Evolutionary conservation across 2,797 vertebrate genomes (phyloP), one percentile per base, ranked within the genome.

Genomic region (Pachyuromys duprasi): DNA sequence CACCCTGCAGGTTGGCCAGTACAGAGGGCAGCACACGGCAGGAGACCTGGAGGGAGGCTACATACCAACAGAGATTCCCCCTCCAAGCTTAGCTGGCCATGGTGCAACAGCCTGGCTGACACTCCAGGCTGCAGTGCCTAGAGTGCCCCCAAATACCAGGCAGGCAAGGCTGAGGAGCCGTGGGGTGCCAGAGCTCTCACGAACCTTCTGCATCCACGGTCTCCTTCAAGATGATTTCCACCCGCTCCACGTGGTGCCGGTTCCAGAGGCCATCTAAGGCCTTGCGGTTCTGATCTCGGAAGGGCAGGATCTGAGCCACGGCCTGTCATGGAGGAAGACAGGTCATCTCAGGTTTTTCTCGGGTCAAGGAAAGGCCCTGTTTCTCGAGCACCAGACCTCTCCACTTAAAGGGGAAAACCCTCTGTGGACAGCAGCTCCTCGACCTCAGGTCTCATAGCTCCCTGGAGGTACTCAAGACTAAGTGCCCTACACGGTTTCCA

Each of bases 191-290:
- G 67, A 5, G 31, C 17, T 0, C 75, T 60, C 95, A 97, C 97
- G 28, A 97, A 99, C 99, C 99, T 99, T 99, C 99, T 0, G 99
- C 99, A 96, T 99, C 99, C 92, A 99, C 98, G 0, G 99, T 99
- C 98, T 99, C 99, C 97, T 99, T 99, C 98, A 99, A 57, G 70
- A 99, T 98, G 83, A 99, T 98, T 98, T 99, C 99, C 96, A 99
- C 99, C 97, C 99, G 99, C 88, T 99, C 99, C 39, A 99, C 99
- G 0, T 99, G 99, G 93, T 99, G 99, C 83, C 97, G 98, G 98
- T 99, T 99, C 99, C 99, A 99, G 95, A 99, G 99, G 0, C 99
- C 98, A 63, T 99, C 99, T 96, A 99, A 97, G 97, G 98, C 97
- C 83, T 98, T 98, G 26, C 98, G 99, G 98, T 99, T 99, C 95